These are phyloP conservation scores for Chascanopsetta lugubris DNA, from an alignment of 2,113 vertebrate species.

Conservation along the genomic window DNA sequence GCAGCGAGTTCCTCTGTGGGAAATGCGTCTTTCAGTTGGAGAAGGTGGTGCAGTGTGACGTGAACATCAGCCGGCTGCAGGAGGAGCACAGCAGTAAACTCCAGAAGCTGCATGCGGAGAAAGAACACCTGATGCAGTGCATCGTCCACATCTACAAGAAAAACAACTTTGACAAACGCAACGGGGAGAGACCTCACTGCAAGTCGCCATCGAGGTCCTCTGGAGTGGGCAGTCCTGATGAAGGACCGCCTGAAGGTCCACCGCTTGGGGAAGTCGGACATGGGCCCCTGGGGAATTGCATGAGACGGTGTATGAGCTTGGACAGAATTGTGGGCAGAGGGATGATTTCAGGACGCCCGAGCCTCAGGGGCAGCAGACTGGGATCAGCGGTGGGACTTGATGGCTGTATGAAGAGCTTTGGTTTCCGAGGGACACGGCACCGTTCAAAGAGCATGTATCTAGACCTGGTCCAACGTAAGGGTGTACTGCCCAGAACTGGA, in stretches of 20 bases:
- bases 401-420: conserved; percentile 33
- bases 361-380: conserved; percentile 38
- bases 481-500: conserved; percentile 35
- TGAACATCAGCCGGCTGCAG: conserved; percentile 69
- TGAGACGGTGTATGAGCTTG: conserved; percentile 75
- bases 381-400: conserved; percentile 51
- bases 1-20: conserved; percentile 79
- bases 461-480: conserved; percentile 67
- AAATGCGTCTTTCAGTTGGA: conserved; percentile 83
- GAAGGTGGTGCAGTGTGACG: conserved; percentile 76
- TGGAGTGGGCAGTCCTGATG: conserved; percentile 37
- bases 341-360: conserved; percentile 9
- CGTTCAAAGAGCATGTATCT: conserved; percentile 71
- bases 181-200: conserved; percentile 11
- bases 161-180: conserved; percentile 61
- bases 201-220: conserved; percentile 30
- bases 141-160: conserved; percentile 76
- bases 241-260: conserved; percentile 38
- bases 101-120: conserved; percentile 74
- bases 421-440: conserved; percentile 34
- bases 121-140: conserved; percentile 74
- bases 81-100: conserved; percentile 63
- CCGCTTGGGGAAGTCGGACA: conserved; percentile 24
- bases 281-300: conserved; percentile 21
- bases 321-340: conserved; percentile 65